These are phyloP conservation scores for Microplitis mediator DNA, from an alignment of 1,140 invertebrate genomes.

Conservation along the genomic window DNA sequence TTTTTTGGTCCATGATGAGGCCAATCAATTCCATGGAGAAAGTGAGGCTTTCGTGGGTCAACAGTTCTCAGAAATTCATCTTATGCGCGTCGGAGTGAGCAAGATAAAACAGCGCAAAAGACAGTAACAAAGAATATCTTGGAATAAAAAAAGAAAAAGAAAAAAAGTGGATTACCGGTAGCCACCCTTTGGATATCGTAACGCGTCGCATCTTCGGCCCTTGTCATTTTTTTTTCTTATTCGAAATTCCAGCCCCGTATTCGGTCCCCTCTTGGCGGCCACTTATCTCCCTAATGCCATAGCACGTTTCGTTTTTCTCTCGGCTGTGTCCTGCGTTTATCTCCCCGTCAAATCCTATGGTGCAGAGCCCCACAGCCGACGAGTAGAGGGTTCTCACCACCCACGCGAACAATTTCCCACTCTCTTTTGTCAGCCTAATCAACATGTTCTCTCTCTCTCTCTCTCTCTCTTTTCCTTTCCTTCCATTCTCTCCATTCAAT, in stretches of 20 bases:
- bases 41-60: not conserved
- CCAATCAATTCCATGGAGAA: constrained; percentile 11
- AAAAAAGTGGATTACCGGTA: constrained; percentile 16
- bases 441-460: constrained; percentile 9
- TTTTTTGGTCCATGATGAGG: not conserved
- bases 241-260: not conserved
- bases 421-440: constrained; percentile 16
- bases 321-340: constrained; percentile 19
- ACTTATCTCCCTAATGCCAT: constrained; percentile 30
- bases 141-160: not conserved
- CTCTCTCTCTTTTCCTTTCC: constrained; percentile 2
- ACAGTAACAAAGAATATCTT: not conserved
- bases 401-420: constrained; percentile 11
- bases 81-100: too few species aligned
- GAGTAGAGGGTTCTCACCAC: constrained; percentile 9
- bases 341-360: constrained; percentile 18
- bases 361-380: not conserved
- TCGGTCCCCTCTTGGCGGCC: not conserved
- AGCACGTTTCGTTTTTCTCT: constrained; percentile 26
- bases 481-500: not conserved
- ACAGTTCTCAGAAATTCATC: constrained; percentile 5
- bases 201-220: not conserved
- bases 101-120: not conserved
- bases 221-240: not conserved
- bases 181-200: not conserved